A percentile compares a stretch with the other conserved stretches of the same genome.
Evolutionary conservation across 1,140 invertebrate species (phyloP).

Genomic region (Trichonephila clavata): DNA sequence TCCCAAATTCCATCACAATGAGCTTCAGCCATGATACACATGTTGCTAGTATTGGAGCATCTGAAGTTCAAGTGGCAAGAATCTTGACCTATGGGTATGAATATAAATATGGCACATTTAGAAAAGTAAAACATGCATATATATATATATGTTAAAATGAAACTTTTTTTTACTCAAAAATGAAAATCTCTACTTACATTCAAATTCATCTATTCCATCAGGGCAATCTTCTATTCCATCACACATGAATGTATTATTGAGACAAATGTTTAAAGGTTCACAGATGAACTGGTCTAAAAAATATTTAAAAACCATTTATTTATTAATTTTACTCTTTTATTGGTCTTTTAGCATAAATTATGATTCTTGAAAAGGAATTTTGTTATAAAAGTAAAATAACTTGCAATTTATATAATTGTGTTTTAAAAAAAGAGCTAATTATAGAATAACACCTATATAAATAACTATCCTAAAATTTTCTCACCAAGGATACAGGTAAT

Average conservation of each 20-base stretch:
- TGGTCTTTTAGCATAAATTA: no score
- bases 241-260: constrained; percentile 74
- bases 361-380: no score
- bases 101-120: neutral
- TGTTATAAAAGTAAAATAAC: no score
- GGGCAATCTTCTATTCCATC: constrained; percentile 76
- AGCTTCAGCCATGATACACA: constrained; percentile 87
- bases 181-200: constrained; percentile 53
- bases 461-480: no score
- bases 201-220: constrained; percentile 76
- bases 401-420: no score
- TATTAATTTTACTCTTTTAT: no score
- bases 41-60: constrained; percentile 62
- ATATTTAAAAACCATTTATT: constrained; percentile 1
- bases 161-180: neutral
- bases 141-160: neutral
- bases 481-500: no score
- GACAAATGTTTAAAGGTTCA: constrained; percentile 54
- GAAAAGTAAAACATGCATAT: neutral
- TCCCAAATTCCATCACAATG: constrained; percentile 89
- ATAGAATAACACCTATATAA: no score
- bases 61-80: constrained; percentile 71
- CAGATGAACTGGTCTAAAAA: constrained; percentile 70
- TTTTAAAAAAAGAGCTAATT: no score
- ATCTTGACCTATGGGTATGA: constrained; percentile 31